Conservation (phyloP, 30 jellyfish, hydroid and myxozoan genomes). For the Rhopilema esculentum region DNA sequence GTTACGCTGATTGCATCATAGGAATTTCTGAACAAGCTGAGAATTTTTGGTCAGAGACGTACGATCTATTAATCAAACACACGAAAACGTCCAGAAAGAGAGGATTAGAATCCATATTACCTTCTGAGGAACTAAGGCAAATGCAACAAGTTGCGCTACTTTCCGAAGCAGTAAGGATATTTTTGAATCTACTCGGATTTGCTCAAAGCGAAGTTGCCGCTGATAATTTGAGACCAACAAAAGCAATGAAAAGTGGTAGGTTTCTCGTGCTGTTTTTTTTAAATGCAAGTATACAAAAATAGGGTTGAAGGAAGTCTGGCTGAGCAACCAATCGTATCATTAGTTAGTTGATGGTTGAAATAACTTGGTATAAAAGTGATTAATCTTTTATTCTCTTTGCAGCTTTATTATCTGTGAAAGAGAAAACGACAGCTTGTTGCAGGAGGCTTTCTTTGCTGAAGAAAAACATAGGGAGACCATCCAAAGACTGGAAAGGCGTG, state of each 20-base stretch:
- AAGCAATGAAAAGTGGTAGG: slow-evolving; percentile 74
- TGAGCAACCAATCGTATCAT: not conserved
- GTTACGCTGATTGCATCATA: slow-evolving; percentile 36
- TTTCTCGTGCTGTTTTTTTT: not conserved
- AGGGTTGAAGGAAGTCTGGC: not conserved
- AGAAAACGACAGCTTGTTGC: slow-evolving; percentile 21
- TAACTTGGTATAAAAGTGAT: too few species aligned
- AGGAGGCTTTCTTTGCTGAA: slow-evolving; percentile 42
- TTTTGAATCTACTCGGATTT: slow-evolving; percentile 28
- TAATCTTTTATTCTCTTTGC: not conserved
- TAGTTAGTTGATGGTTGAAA: too few species aligned
- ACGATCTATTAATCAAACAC: slow-evolving; percentile 20
- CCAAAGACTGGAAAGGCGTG: slow-evolving; percentile 25
- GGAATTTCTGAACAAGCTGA: slow-evolving; percentile 46
- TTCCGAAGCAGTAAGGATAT: slow-evolving; percentile 38
- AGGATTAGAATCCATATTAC: slow-evolving; percentile 45
- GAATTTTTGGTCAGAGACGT: slow-evolving; percentile 56
- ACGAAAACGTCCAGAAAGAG: not conserved
- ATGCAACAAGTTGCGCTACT: slow-evolving; percentile 52
- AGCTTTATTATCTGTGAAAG: slow-evolving; percentile 45
- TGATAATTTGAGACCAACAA: slow-evolving; percentile 66
- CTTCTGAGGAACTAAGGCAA: slow-evolving; percentile 39
- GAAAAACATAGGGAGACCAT: slow-evolving; percentile 15
- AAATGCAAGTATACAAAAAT: not conserved
- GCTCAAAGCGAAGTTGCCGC: slow-evolving; percentile 32